Evolutionary conservation across 1,140 invertebrate species (phyloP).

Genomic region (Papilio helenus): DNA sequence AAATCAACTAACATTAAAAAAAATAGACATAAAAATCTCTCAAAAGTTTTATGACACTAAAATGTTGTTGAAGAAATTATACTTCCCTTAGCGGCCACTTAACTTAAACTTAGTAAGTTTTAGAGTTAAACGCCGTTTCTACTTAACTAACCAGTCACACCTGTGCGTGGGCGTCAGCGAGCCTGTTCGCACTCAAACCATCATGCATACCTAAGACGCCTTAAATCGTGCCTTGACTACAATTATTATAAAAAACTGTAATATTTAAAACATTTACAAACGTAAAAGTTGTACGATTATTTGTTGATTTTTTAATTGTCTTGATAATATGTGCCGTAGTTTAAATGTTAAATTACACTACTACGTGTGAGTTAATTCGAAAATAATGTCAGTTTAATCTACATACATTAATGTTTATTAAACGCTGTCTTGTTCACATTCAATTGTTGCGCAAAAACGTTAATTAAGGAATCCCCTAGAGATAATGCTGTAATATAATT

Average conservation of each 20-base stretch:
- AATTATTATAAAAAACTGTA: not conserved
- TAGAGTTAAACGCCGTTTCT: not conserved
- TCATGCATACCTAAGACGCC: slow-evolving; percentile 10
- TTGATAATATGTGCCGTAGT: not conserved
- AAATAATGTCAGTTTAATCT: not conserved
- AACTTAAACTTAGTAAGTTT: not conserved
- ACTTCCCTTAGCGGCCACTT: too few relatives aligned
- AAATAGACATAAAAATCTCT: not conserved
- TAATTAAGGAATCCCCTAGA: not conserved
- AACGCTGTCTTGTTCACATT: not conserved
- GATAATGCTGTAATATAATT: not conserved
- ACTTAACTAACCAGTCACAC: slow-evolving; percentile 20
- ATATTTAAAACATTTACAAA: not conserved
- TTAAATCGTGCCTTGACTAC: not conserved
- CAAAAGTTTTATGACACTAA: too few relatives aligned
- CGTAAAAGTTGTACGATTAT: too few relatives aligned
- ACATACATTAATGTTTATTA: not conserved
- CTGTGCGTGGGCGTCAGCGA: not conserved
- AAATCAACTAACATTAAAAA: too few relatives aligned
- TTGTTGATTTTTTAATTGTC: too few relatives aligned
- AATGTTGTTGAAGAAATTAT: too few relatives aligned
- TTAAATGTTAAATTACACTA: not conserved
- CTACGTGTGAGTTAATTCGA: not conserved
- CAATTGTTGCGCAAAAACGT: not conserved
- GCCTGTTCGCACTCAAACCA: slow-evolving; percentile 15